Evolutionary conservation across 1,140 invertebrate species (phyloP), one percentile per base, ranked within the genome.

Genomic region (Neuroterus valhalla): DNA sequence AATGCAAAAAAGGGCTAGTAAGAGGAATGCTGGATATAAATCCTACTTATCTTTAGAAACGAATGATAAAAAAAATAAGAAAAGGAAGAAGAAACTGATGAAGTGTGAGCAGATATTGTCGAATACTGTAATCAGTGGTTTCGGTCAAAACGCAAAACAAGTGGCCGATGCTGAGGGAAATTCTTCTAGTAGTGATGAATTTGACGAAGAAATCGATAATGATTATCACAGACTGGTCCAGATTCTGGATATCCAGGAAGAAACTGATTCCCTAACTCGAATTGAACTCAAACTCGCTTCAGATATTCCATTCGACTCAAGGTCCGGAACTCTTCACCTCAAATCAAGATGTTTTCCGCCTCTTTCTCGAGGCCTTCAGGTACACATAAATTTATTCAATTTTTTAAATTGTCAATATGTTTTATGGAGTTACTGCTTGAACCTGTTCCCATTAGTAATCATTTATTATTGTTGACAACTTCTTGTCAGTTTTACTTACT

Each of bases 331-430:
- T 5, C 84, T 81, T 42, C 87, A 89, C 45, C 74, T 85, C 5
- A 78, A 84, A 8, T 83, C 86, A 81, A 10, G 70, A 0, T 84
- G 84, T 21, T 90, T 89, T 75, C 84, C 87, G n/a, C 84, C 85
- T 2, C 71, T 89, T 11, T 87, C 88, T 5, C 83, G 87, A 52
- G 87, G 88, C 11, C 79, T 84, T 70, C 88, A 89, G 81, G 88
- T 89, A 81, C 81, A n/a, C n/a, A 66, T 42, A 73, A 2, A 44
- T 67, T 26, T 66, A 31, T 43, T 72, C 19, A 38, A 42, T 38
- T 76, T 12, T 76, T 45, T 70, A 4, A 42, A 42, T 26, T 26
- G 23, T 74, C 23, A 71, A 50, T 31, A n/a, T 66, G 21, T 73
- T 45, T 26, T 15, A 21, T 73, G 8, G 10, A 46, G 31, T 23